Base-by-base conservation (phyloP, 2,888 invertebrate species). In the Euplexia lucipara region DNA sequence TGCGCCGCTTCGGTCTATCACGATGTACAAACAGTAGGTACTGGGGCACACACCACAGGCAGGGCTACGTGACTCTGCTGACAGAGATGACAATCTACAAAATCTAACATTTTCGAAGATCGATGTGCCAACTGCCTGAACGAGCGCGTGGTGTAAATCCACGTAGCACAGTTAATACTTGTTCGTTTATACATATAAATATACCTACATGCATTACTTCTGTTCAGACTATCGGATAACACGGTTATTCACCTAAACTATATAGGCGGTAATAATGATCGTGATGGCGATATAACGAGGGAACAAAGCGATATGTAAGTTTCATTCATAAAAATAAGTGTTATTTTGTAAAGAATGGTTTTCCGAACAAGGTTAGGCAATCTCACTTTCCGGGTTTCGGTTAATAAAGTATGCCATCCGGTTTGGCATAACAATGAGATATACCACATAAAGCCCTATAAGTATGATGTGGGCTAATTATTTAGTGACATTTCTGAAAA, bases 211-310 rank as follows among this genome's bases (percentile, higher is more conserved):
- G 4, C 5, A 2, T 26, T 26, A 41, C 16, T 65, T 52, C 35
- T 64, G 42, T 64, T 22, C 14, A 9, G 4, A 30, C 44, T 66
- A 53, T 35, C 16, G n/a, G 18, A 53, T 53, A 53, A 44, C 53
- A 37, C 44, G 44, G 44, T 16, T 66, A 44, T 45, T 53, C 35
- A 37, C 67, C 66, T 42, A 44, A 44, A 53, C 10, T 10, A 35
- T 41, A 65, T 65, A 52, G 12, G 34, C n/a, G 22, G 16, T n/a
- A 48, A 64, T 10, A n/a, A 35, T 16, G n/a, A 65, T 65, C 51
- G 10, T 20, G 41, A 3, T 26, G 16, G 7, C 37, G 9, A 53
- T 32, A n/a, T 22, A 32, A 0, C 7, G 22, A 16, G 2, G n/a
- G 26, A 60, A n/a, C 1, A 20, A 18, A 54, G 22, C 4, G 1